These are phyloP conservation scores for Lysandra coridon DNA, from an alignment of 2,888 invertebrate species.

Conservation along the genomic window DNA sequence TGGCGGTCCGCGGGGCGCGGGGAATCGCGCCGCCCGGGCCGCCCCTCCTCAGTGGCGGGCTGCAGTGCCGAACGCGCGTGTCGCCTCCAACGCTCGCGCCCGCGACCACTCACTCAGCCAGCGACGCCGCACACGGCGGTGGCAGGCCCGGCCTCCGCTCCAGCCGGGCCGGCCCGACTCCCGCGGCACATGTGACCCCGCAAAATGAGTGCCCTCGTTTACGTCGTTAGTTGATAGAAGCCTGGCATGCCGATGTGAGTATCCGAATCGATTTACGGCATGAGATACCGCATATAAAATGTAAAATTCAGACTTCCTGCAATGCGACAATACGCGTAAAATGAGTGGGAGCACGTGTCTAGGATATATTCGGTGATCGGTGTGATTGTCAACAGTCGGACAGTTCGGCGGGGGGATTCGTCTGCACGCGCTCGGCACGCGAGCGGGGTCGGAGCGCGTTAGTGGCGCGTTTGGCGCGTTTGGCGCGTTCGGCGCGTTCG, in stretches of 20 bases:
- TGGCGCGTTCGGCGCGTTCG: conserved; percentile 37
- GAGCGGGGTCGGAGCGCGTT: conserved; percentile 42
- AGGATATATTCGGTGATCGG: conserved; percentile 45
- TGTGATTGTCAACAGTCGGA: conserved; percentile 74
- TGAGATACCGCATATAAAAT: conserved; percentile 42
- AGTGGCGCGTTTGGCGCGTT: conserved; percentile 46
- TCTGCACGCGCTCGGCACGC: conserved; percentile 54
- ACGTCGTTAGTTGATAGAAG: conserved; percentile 75
- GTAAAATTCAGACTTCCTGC: conserved; percentile 55
- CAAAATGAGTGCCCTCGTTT: conserved; percentile 75
- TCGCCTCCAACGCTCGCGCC: conserved; percentile 77
- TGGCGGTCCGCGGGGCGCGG: conserved; percentile 58
- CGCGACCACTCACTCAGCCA: conserved; percentile 74
- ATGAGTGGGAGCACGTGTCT: conserved; percentile 35
- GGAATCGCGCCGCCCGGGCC: conserved; percentile 70
- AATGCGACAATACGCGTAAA: conserved; percentile 66
- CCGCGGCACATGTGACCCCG: conserved; percentile 63
- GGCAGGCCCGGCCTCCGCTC: conserved; percentile 71
- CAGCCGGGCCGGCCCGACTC: conserved; percentile 61
- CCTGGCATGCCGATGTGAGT: conserved; percentile 80
- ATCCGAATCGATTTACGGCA: conserved; percentile 51
- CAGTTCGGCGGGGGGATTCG: conserved; percentile 67
- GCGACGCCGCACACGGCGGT: conserved; percentile 74
- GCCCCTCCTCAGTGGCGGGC: conserved; percentile 79
- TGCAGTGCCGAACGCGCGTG: conserved; percentile 79